Evolutionary conservation across 2,797 vertebrate species (phyloP), one percentile per base, ranked within the genome.

Genomic region (Chromobotia macracanthus): DNA sequence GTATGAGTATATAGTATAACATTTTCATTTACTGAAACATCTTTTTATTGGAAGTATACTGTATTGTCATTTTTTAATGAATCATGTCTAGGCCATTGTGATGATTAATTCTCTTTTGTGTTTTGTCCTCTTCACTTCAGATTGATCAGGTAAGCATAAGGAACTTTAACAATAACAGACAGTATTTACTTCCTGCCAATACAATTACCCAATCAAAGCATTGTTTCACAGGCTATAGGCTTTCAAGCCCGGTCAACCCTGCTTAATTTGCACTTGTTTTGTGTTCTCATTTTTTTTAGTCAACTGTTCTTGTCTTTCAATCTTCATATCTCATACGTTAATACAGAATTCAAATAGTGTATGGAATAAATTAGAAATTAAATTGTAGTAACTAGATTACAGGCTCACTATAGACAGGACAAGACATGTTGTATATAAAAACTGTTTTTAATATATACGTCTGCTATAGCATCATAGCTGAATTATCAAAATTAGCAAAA

Each of bases 131-230:
- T 28, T 66, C 56, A 15, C 13, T 28, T 60, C 46, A 31, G 38
- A 71, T 44, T 21, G 2, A 69, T 44, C 81, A 25, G 44, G 67
- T 53, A 48, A 77, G 72, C 60, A 50, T 82, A n/a, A 48, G 66
- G 15, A 65, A 75, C 15, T 3, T 51, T 28, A 25, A 67, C 72
- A 84, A 80, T 70, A 19, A 74, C 48, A 61, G 0, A n/a, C 61
- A 1, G 56, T 5, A 86, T 76, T 85, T 65, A 82, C 41, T 38
- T 63, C n/a, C 60, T 66, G 25, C 74, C 16, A 68, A 53, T 25
- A 78, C 12, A 79, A 77, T 78, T 82, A 55, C 73, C 63, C 80
- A 75, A 61, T 74, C 46, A 50, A 60, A 77, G 38, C 41, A 28
- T 55, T 75, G 63, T 46, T 75, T 35, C 19, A 65, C 41, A 13